phyloP scores from a whole-genome alignment of 2,113 vertebrate species.

The Murina feae region DNA sequence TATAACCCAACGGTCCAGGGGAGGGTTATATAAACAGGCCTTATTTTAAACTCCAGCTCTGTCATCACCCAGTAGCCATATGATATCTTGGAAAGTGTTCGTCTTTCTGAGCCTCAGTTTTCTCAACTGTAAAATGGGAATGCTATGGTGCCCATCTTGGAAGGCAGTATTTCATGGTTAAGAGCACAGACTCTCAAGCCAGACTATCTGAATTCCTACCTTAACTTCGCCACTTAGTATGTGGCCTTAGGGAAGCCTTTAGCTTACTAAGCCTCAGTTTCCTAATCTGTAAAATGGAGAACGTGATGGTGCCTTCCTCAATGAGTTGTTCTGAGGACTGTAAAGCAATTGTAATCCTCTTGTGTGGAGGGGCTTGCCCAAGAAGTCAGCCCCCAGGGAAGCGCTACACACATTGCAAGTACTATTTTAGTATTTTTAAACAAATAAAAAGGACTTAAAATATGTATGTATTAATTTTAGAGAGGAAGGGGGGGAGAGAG shows the following conservation, averaged over 20 bases:
- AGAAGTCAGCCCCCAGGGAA: not conserved
- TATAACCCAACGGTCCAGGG: not conserved
- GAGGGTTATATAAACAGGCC: not conserved
- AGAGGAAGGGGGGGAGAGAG: too few relatives aligned
- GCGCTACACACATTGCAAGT: not conserved
- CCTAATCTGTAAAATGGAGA: not conserved
- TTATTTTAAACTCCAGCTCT: slow-evolving; percentile 31
- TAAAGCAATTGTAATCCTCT: not conserved
- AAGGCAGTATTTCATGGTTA: not conserved
- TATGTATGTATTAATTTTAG: too few relatives aligned
- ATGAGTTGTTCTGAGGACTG: not conserved
- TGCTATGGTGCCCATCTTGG: not conserved
- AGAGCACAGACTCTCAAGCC: not conserved
- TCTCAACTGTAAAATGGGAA: slow-evolving; percentile 33
- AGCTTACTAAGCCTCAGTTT: slow-evolving; percentile 1
- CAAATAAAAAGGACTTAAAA: not conserved
- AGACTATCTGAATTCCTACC: not conserved
- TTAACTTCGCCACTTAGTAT: not conserved
- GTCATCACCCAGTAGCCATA: not conserved
- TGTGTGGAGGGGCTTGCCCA: not conserved
- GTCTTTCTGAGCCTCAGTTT: not conserved
- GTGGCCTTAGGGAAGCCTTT: not conserved
- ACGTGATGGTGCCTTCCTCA: not conserved
- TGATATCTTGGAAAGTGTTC: not conserved
- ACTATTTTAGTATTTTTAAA: not conserved